Evolutionary conservation across 2,797 vertebrate species (phyloP).

Genomic region (Leucoraja ocellata): DNA sequence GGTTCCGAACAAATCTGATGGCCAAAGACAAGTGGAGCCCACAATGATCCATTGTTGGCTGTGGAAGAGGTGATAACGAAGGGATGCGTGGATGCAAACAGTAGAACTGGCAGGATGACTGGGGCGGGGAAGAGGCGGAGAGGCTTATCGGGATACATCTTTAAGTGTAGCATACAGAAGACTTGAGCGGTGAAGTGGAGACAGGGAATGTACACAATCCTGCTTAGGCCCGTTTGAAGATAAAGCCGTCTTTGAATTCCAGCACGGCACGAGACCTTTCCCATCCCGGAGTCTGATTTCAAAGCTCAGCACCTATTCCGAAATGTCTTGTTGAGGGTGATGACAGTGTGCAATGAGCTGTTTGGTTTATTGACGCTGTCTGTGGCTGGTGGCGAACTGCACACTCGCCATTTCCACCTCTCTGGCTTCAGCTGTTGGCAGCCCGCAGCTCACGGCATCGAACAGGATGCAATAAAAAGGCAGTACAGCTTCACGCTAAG

Average conservation of each 20-base stretch:
- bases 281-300: conserved; percentile 56
- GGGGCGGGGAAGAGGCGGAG: too few species aligned
- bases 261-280: conserved; percentile 44
- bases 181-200: conserved; percentile 41
- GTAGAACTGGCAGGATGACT: too few species aligned
- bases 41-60: too few species aligned
- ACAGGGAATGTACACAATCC: conserved; percentile 36
- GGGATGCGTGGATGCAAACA: too few species aligned
- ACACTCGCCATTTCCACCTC: conserved; percentile 44
- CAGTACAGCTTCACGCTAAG: conserved; percentile 39
- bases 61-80: too few species aligned
- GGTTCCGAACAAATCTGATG: too few species aligned
- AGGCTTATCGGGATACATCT: conserved; percentile 47
- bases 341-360: conserved; percentile 54
- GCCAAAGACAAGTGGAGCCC: too few species aligned
- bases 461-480: conserved; percentile 41
- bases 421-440: conserved; percentile 23
- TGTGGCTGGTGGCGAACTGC: conserved; percentile 52
- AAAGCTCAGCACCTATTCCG: conserved; percentile 49
- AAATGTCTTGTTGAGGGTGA: conserved; percentile 57
- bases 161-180: conserved; percentile 44
- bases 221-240: conserved; percentile 44
- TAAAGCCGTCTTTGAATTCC: conserved; percentile 49
- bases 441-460: conserved; percentile 38
- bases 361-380: conserved; percentile 53